Conservation (phyloP, 2,797 vertebrate genomes). For the Acipenser oxyrinchus region DNA sequence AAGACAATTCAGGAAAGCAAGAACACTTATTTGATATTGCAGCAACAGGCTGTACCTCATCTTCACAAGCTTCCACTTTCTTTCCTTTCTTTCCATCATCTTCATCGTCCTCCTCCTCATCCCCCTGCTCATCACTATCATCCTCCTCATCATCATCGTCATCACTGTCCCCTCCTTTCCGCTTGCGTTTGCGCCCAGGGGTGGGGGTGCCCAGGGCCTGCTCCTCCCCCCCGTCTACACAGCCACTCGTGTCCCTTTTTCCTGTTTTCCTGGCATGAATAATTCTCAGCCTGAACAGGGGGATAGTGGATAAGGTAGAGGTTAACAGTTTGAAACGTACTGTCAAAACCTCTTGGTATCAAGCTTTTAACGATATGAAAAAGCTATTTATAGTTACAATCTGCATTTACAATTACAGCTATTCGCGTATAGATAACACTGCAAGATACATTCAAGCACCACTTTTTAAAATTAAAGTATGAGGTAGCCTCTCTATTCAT, state of each 20-base stretch:
- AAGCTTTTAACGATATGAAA: background rate
- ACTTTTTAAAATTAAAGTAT: too few relatives aligned
- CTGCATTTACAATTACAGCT: too few relatives aligned
- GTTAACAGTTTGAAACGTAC: too few relatives aligned
- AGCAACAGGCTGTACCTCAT: slow-evolving; percentile 61
- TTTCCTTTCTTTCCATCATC: slow-evolving; percentile 78
- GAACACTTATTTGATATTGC: too few relatives aligned
- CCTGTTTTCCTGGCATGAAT: slow-evolving; percentile 81
- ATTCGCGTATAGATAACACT: too few relatives aligned
- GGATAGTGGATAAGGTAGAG: slow-evolving; percentile 3
- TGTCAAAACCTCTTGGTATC: background rate
- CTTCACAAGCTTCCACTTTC: slow-evolving; percentile 77
- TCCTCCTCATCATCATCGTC: slow-evolving; percentile 84
- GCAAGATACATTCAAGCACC: too few relatives aligned
- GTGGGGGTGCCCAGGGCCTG: slow-evolving; percentile 51
- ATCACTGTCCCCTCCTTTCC: slow-evolving; percentile 80
- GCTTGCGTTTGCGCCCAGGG: slow-evolving; percentile 67
- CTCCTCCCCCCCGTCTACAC: slow-evolving; percentile 60
- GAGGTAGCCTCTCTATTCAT: too few relatives aligned
- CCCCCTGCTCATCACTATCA: slow-evolving; percentile 85
- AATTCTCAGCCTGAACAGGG: slow-evolving; percentile 66
- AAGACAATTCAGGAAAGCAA: too few relatives aligned
- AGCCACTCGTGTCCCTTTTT: slow-evolving; percentile 58
- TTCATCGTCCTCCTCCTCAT: slow-evolving; percentile 80
- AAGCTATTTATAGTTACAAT: too few relatives aligned